A percentile compares a stretch with the other conserved stretches of the same genome.
Evolutionary conservation across 53 echinoderm and acorn worm species (phyloP).

Genomic region (Hippasteria phrygiana): DNA sequence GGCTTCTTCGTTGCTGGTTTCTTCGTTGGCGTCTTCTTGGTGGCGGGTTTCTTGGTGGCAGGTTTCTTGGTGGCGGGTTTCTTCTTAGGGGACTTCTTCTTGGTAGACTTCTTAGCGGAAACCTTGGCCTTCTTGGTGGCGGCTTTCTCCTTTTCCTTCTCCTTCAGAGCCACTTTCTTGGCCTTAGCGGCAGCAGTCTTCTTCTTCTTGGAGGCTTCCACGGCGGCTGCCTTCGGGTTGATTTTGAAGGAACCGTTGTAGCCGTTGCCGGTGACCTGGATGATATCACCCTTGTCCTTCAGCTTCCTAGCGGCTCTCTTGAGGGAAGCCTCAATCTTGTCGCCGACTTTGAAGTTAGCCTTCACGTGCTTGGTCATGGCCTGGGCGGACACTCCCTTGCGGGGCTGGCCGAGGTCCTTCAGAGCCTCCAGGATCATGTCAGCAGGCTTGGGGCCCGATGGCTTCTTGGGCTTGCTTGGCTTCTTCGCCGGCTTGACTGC

Average conservation of each 20-base stretch:
- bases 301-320: slow-evolving; percentile 25
- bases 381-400: slow-evolving; percentile 56
- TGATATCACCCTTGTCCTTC: slow-evolving; percentile 6
- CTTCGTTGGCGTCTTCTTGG: slow-evolving; percentile 41
- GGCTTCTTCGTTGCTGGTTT: not conserved
- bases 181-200: slow-evolving; percentile 9
- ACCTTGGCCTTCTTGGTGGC: slow-evolving; percentile 27
- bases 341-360: slow-evolving; percentile 60
- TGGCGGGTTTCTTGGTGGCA: slow-evolving; percentile 30
- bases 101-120: slow-evolving; percentile 23
- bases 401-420: slow-evolving; percentile 20
- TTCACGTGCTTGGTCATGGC: slow-evolving; percentile 70
- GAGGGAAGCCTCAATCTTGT: not conserved
- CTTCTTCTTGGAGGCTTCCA: slow-evolving; percentile 46
- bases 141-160: slow-evolving; percentile 1
- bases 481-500: slow-evolving; percentile 20
- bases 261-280: slow-evolving; percentile 36
- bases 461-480: slow-evolving; percentile 17
- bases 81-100: too few species aligned
- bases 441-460: slow-evolving; percentile 36
- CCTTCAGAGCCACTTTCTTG: slow-evolving; percentile 10
- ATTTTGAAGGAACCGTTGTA: slow-evolving; percentile 62
- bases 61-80: slow-evolving; percentile 30
- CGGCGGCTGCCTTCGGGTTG: slow-evolving; percentile 20
- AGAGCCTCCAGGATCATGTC: slow-evolving; percentile 60